A percentile compares a stretch with the other conserved stretches of the same genome.
These are phyloP conservation scores for Andrena chrysosceles DNA, from an alignment of 2,888 invertebrate species.

Conservation along the genomic window DNA sequence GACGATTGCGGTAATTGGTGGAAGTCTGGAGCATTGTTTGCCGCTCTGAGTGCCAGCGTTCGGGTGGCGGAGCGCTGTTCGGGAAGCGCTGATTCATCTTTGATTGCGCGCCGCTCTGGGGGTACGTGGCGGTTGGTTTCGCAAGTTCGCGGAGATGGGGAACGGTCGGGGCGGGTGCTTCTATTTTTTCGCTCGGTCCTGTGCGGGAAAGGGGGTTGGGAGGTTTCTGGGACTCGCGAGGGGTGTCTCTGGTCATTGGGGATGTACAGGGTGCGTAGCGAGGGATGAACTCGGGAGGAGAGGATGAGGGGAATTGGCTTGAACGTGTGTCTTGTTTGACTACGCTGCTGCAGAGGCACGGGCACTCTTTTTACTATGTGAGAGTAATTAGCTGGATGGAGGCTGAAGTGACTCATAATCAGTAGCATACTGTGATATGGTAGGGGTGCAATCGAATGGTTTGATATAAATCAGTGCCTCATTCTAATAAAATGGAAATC, in stretches of 20 bases:
- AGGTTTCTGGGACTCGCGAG: background rate
- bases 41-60: background rate
- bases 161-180: background rate
- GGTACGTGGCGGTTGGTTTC: background rate
- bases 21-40: slow-evolving; percentile 24
- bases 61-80: background rate
- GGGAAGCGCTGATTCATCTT: background rate
- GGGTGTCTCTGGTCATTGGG: background rate
- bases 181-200: background rate
- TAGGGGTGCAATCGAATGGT: background rate
- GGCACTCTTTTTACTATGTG: background rate
- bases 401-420: background rate
- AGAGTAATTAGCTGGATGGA: background rate
- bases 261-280: background rate
- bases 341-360: background rate
- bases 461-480: no score
- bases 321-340: background rate
- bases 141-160: background rate
- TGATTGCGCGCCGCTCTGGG: background rate
- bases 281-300: background rate
- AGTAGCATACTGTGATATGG: background rate
- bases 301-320: background rate
- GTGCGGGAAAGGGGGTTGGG: background rate
- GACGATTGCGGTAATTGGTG: slow-evolving; percentile 49
- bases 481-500: no score